Evolutionary conservation across 2,888 invertebrate species (phyloP).

Genomic region (Neoitamus cyanurus): DNA sequence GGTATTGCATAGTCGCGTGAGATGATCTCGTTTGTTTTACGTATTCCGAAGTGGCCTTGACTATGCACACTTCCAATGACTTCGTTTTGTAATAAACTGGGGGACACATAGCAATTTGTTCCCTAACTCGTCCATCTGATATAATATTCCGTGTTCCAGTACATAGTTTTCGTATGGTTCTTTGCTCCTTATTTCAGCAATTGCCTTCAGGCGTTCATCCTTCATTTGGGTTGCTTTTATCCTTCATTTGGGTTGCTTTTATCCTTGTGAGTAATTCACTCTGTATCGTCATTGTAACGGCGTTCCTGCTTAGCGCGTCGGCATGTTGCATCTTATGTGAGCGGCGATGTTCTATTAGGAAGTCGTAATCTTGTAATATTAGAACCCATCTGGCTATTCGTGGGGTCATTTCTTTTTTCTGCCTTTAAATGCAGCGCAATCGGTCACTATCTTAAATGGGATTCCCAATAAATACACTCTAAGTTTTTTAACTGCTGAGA

Average conservation of each 20-base stretch:
- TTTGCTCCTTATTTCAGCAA: neutral
- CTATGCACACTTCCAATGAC: constrained; percentile 59
- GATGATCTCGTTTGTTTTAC: constrained; percentile 56
- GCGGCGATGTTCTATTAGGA: constrained; percentile 48
- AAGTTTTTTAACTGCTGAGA: neutral
- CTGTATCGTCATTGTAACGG: too few relatives aligned
- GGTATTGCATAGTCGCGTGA: constrained; percentile 56
- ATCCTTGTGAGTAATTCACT: too few relatives aligned
- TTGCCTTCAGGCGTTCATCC: neutral
- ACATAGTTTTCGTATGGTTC: neutral
- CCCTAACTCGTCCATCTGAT: neutral
- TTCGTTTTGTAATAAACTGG: constrained; percentile 57
- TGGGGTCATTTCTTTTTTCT: constrained; percentile 53
- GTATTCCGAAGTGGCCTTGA: constrained; percentile 59
- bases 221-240: neutral
- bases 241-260: neutral
- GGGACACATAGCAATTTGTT: constrained; percentile 57
- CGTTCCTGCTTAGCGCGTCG: constrained; percentile 58
- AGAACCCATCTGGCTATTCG: constrained; percentile 58
- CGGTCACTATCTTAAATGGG: neutral
- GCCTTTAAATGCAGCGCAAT: neutral
- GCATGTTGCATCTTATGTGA: constrained; percentile 58
- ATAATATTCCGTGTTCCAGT: neutral
- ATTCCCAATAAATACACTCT: neutral
- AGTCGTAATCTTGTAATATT: constrained; percentile 53